Evolutionary conservation across 1,140 invertebrate genomes (phyloP), one percentile per base, ranked within the genome.

Genomic region (Drosophila kepulauana): DNA sequence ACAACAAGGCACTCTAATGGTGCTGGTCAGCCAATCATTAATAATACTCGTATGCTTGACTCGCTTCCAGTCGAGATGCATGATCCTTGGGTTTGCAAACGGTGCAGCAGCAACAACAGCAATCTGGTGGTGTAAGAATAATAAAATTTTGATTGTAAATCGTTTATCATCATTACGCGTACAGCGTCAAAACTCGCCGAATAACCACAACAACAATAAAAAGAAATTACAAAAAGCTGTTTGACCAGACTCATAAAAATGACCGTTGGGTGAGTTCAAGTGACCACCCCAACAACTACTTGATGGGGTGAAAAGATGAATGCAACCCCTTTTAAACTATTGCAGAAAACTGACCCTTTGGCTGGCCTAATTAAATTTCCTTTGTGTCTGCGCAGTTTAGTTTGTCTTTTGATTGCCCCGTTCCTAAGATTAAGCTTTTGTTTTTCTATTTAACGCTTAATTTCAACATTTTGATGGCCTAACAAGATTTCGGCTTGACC

Each of bases 371-470:
- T 88, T 88, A 88, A 81, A 82, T 66, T 82, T 84, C 74, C 64
- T 88, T 88, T 88, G 85, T 88, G 66, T 46, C 65, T 10, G 13
- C 72, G 64, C 41, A 33, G 35, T 77, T 87, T 87, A 87, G 84
- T 88, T 88, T 84, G 84, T 88, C 84, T 89, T 88, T 88, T 88
- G 80, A 87, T 87, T 58, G 82, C 73, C 85, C 68, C 75, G 84
- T 84, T 59, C 80, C 70, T 81, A 62, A 85, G 85, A 88, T 88
- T 89, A 88, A 88, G 81, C 85, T 85, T 88, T 88, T 88, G 85
- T 88, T 88, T 89, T 89, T 89, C 81, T 62, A 89, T 88, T 88
- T 88, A 88, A 88, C 85, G 85, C 85, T 89, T 88, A 88, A 88
- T 88, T 88, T 88, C 85, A 75, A 61, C 81, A 81, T 89, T 88